phyloP scores from a whole-genome alignment of 2,113 vertebrate genomes.

The Pluvialis apricaria region DNA sequence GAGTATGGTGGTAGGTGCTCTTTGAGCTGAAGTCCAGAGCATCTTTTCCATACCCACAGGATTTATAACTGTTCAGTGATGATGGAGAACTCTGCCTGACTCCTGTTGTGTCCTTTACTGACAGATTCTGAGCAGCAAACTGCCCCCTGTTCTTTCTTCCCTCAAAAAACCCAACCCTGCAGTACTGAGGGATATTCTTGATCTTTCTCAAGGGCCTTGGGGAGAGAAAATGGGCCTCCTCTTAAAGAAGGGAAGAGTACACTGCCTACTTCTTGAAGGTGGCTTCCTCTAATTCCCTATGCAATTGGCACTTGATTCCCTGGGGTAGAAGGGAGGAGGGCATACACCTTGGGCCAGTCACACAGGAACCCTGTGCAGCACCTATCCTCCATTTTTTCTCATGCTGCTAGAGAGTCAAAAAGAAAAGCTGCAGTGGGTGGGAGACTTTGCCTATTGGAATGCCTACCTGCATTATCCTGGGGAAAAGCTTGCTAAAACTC shows the following conservation, averaged over 20 bases:
- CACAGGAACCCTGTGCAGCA: background rate
- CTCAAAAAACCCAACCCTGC: background rate
- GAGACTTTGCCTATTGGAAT: background rate
- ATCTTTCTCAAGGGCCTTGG: background rate
- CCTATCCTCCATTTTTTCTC: background rate
- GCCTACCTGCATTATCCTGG: background rate
- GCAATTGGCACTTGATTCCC: background rate
- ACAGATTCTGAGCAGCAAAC: background rate
- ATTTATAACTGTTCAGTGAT: background rate
- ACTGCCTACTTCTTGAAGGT: background rate
- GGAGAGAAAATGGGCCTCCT: background rate
- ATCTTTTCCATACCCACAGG: background rate
- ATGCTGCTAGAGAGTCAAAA: background rate
- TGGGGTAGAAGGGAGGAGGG: background rate
- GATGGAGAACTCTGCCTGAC: background rate
- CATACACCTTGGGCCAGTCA: background rate
- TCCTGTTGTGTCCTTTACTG: background rate
- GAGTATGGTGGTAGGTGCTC: background rate
- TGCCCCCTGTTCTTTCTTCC: background rate
- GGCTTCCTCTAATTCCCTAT: background rate
- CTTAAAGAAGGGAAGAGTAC: background rate
- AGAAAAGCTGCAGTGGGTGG: background rate
- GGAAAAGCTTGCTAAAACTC: background rate
- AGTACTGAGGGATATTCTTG: background rate
- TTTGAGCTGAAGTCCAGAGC: background rate